Evolutionary conservation across 2,797 vertebrate species (phyloP), one percentile per base, ranked within the genome.

Genomic region (Cyprinodon diabolis): DNA sequence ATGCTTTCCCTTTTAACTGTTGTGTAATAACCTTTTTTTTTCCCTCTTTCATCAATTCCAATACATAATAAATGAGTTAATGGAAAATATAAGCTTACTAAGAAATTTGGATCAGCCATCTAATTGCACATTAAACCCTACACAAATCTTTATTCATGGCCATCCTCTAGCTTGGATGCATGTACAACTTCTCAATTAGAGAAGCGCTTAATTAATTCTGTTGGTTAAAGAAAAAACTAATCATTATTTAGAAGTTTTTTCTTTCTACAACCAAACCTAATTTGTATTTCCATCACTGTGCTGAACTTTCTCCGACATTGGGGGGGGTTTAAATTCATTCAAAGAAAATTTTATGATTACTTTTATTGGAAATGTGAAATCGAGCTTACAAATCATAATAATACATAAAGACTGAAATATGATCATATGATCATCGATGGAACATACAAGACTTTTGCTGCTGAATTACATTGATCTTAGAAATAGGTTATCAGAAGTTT

Each of bases 61-160:
- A 74, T 15, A 71, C 23, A 19, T 69, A 49, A 58, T 69, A 48
- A 60, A 66, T 63, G 1, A 76, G 19, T 37, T 4, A 43, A 37
- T 72, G 65, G 79, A 40, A 51, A 75, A 79, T 35, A 23, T 66
- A 58, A 79, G 66, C 67, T 80, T 58, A 74, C 62, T 68, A 45
- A 62, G 35, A 45, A 37, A 85, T 76, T 35, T 80, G n/a, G 19
- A 17, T 70, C 65, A 54, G 43, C 19, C 12, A 68, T 79, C 45
- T 77, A n/a, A 48, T 71, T 66, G 25, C 30, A 60, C 30, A 66
- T 78, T 73, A 65, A 63, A 78, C 68, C 71, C 30, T 75, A 25
- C 57, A 43, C 47, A 68, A 66, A 81, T 86, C 68, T 79, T 86
- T 83, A 80, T 83, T 86, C 72, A 79, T 79, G 25, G 2, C 4